A percentile compares a stretch with the other conserved stretches of the same genome.
Evolutionary conservation across 2,888 invertebrate genomes (phyloP).

Genomic region (Heliothis peltigera): DNA sequence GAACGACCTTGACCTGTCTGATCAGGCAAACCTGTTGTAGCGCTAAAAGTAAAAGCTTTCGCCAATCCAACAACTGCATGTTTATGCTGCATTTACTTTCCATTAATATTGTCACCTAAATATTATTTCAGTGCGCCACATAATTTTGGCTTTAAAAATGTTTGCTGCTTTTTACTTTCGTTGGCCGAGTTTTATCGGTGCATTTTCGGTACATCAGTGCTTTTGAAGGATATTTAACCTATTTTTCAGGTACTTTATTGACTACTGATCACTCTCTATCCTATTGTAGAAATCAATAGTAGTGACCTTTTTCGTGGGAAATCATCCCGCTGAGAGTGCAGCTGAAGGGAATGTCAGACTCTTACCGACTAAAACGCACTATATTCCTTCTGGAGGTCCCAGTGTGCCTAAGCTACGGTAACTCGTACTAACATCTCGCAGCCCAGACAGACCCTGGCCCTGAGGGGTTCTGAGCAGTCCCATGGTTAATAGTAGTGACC

Average conservation of each 20-base stretch:
- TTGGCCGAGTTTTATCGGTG: background rate
- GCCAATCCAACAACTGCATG: slow-evolving; percentile 69
- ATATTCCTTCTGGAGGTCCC: no score
- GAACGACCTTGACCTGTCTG: slow-evolving; percentile 84
- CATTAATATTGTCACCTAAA: slow-evolving; percentile 16
- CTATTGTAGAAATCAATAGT: no score
- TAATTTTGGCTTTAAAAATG: background rate
- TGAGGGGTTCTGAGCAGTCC: no score
- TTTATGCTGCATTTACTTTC: slow-evolving; percentile 35
- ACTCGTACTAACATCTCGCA: no score
- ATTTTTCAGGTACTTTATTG: background rate
- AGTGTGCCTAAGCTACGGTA: no score
- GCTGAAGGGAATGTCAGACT: no score
- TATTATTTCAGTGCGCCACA: slow-evolving; percentile 8
- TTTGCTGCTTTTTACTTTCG: background rate
- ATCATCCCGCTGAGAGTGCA: no score
- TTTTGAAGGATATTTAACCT: background rate
- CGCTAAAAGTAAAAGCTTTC: slow-evolving; percentile 85
- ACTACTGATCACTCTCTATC: no score
- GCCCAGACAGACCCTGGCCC: no score
- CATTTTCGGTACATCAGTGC: background rate
- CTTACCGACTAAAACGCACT: no score
- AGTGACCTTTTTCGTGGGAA: no score
- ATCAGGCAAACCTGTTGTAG: slow-evolving; percentile 80
- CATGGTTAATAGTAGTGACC: no score